A percentile compares a stretch with the other conserved stretches of the same genome.
Conservation (phyloP, 2,888 invertebrate species). For the Siphlonurus alternatus region DNA sequence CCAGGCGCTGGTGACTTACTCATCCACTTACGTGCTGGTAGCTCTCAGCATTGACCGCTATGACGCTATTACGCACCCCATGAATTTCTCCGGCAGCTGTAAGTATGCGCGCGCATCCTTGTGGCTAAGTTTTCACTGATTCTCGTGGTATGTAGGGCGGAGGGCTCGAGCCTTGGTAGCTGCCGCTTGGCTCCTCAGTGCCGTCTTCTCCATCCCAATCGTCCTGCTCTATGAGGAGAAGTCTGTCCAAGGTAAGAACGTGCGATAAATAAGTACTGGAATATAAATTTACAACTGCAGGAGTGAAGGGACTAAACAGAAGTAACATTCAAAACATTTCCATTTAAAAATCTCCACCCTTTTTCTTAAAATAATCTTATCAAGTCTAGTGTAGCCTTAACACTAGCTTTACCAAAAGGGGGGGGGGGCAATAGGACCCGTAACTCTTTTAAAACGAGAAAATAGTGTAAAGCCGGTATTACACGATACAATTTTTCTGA, state of each 20-base stretch:
- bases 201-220: slow-evolving; percentile 65
- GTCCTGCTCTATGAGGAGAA: slow-evolving; percentile 66
- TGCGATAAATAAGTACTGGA: too few relatives aligned
- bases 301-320: too few relatives aligned
- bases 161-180: slow-evolving; percentile 62
- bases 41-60: slow-evolving; percentile 85
- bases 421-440: too few relatives aligned
- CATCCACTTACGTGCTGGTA: slow-evolving; percentile 82
- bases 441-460: too few relatives aligned
- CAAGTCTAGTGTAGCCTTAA: too few relatives aligned
- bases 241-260: slow-evolving; percentile 52
- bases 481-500: too few relatives aligned
- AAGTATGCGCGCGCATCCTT: slow-evolving; percentile 32
- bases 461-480: too few relatives aligned
- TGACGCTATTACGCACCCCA: slow-evolving; percentile 84
- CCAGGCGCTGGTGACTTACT: slow-evolving; percentile 76
- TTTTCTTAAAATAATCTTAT: slow-evolving; percentile 5
- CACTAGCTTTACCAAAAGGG: too few relatives aligned
- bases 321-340: too few relatives aligned
- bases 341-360: too few relatives aligned
- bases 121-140: background rate
- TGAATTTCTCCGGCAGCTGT: slow-evolving; percentile 92
- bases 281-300: too few relatives aligned
- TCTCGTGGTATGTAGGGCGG: slow-evolving; percentile 48
- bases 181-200: slow-evolving; percentile 67